Evolutionary conservation across 2,888 invertebrate genomes (phyloP).

Genomic region (Scaptomyza caliginosa): DNA sequence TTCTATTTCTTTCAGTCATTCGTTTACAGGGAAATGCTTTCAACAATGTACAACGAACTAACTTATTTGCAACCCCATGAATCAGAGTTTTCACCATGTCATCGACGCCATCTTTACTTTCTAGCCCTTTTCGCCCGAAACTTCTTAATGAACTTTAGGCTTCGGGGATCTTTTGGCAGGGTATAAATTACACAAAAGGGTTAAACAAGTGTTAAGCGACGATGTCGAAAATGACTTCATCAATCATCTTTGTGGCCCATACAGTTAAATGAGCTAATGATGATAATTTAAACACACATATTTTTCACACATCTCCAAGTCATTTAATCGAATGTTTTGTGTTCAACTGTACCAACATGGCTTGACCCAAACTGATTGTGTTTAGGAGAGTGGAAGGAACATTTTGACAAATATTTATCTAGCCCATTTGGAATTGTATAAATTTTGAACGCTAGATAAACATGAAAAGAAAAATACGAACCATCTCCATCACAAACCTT

Average conservation of each 20-base stretch:
- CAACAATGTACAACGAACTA: slow-evolving; percentile 46
- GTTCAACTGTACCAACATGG: slow-evolving; percentile 20
- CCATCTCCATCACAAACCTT: no score
- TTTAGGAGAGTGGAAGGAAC: neutral
- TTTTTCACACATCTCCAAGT: neutral
- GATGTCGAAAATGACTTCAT: slow-evolving; percentile 49
- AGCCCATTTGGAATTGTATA: slow-evolving; percentile 65
- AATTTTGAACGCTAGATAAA: slow-evolving; percentile 67
- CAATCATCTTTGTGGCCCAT: slow-evolving; percentile 65
- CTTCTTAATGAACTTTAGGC: slow-evolving; percentile 73
- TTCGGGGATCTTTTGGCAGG: neutral
- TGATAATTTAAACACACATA: no score
- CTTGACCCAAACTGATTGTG: neutral
- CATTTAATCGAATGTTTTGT: slow-evolving; percentile 5
- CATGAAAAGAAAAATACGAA: slow-evolving; percentile 64
- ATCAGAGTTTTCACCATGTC: slow-evolving; percentile 36
- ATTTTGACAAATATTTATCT: slow-evolving; percentile 61
- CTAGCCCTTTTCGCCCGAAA: slow-evolving; percentile 29
- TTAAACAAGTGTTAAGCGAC: slow-evolving; percentile 74
- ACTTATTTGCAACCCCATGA: slow-evolving; percentile 54
- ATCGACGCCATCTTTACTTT: slow-evolving; percentile 55
- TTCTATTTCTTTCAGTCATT: slow-evolving; percentile 28
- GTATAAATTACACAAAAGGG: slow-evolving; percentile 62
- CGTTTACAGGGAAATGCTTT: slow-evolving; percentile 71
- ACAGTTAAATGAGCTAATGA: slow-evolving; percentile 14